Evolutionary conservation across 2,113 vertebrate genomes (phyloP).

Genomic region (Chionis minor): DNA sequence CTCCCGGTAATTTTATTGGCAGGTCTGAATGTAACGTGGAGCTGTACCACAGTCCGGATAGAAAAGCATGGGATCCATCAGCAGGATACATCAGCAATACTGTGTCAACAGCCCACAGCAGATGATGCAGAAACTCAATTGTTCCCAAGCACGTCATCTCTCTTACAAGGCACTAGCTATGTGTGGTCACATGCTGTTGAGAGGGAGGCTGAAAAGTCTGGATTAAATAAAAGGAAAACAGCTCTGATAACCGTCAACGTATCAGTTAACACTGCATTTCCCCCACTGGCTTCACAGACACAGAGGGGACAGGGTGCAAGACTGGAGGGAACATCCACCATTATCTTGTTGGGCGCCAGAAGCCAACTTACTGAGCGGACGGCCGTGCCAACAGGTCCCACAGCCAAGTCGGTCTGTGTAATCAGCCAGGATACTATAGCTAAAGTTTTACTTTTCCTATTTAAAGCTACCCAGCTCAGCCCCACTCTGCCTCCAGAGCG

Average conservation of each 20-base stretch:
- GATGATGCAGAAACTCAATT: not conserved
- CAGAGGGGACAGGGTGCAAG: not conserved
- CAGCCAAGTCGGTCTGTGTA: not conserved
- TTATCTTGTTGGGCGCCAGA: not conserved
- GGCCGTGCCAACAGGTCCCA: not conserved
- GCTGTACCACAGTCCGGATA: not conserved
- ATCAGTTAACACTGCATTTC: not conserved
- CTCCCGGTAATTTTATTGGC: not conserved
- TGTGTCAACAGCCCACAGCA: not conserved
- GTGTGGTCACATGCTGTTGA: not conserved
- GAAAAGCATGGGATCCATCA: not conserved
- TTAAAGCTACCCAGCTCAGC: not conserved
- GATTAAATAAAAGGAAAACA: not conserved
- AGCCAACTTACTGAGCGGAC: not conserved
- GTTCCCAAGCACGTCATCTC: not conserved
- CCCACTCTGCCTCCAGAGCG: not conserved
- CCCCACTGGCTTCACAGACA: not conserved
- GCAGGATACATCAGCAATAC: not conserved
- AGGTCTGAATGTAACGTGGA: not conserved
- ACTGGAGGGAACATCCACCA: not conserved
- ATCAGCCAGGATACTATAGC: not conserved
- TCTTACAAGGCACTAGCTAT: not conserved
- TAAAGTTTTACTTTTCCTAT: not conserved
- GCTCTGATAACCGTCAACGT: not conserved
- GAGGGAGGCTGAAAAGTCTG: not conserved